phyloP scores from a whole-genome alignment of 1,140 invertebrate species.

The Drosophila dunni region DNA sequence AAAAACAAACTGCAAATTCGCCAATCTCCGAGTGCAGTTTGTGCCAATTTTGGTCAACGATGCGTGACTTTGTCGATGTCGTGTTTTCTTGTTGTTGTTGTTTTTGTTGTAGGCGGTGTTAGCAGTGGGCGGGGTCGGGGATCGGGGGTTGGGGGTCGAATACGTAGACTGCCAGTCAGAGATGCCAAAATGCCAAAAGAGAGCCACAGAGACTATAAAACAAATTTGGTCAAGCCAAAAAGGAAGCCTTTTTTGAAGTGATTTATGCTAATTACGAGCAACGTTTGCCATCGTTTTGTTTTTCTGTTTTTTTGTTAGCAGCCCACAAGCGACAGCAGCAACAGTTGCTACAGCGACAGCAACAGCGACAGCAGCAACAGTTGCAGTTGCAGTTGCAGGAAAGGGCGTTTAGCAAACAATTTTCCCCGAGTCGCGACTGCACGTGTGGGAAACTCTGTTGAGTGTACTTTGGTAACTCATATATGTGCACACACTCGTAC shows the following conservation, averaged over 20 bases:
- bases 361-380: constrained; percentile 48
- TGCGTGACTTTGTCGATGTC: constrained; percentile 81
- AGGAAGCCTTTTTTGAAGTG: constrained; percentile 82
- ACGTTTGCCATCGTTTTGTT: constrained; percentile 44
- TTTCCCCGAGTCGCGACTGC: constrained; percentile 60
- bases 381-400: constrained; percentile 52
- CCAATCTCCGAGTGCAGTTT: constrained; percentile 44
- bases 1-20: constrained; percentile 49
- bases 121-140: constrained; percentile 15
- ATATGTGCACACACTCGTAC: constrained; percentile 4
- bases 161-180: constrained; percentile 46
- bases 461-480: constrained; percentile 29
- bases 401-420: constrained; percentile 81
- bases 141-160: constrained; percentile 4
- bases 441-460: constrained; percentile 57
- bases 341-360: constrained; percentile 46
- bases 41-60: constrained; percentile 80
- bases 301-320: constrained; percentile 3
- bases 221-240: constrained; percentile 81
- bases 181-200: constrained; percentile 79
- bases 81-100: constrained; percentile 47
- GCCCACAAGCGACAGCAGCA: constrained; percentile 47
- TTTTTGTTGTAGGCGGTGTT: constrained; percentile 25
- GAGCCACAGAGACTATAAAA: constrained; percentile 77
- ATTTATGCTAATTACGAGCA: constrained; percentile 82